A percentile compares a stretch with the other conserved stretches of the same genome.
These are phyloP conservation scores for Heliopora coerulea DNA, from an alignment of 92 coral and sea anemone genomes.

Conservation along the genomic window DNA sequence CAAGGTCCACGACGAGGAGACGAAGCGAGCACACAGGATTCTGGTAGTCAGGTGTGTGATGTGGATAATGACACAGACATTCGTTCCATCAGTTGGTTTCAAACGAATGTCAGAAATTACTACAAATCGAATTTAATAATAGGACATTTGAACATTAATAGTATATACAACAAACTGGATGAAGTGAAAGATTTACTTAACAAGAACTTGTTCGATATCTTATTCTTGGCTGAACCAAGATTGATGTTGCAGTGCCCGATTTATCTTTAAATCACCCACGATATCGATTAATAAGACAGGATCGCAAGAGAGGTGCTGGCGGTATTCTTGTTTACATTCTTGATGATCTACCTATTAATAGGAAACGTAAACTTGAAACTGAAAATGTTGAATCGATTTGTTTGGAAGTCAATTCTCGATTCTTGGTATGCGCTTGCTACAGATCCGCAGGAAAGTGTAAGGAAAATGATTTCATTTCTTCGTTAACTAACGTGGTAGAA, in stretches of 20 bases:
- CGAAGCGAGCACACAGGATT: too few relatives aligned
- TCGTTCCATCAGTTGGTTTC: too few relatives aligned
- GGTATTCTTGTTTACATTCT: constrained; percentile 46
- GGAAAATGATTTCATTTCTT: constrained; percentile 40
- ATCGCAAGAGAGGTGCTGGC: constrained; percentile 55
- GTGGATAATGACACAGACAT: too few relatives aligned
- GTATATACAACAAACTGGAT: too few relatives aligned
- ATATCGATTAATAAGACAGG: constrained; percentile 47
- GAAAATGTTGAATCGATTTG: constrained; percentile 46
- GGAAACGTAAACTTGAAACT: constrained; percentile 51
- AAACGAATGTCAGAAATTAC: too few relatives aligned
- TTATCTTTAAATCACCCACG: constrained; percentile 32
- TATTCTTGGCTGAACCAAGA: too few relatives aligned
- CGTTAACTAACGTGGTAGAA: constrained; percentile 37
- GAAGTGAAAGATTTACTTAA: too few relatives aligned
- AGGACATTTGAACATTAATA: too few relatives aligned
- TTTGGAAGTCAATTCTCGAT: constrained; percentile 45
- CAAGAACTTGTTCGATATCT: too few relatives aligned
- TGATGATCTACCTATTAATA: constrained; percentile 12
- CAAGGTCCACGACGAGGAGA: too few relatives aligned
- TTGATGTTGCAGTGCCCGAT: not conserved
- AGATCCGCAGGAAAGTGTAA: constrained; percentile 48
- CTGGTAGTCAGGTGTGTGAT: too few relatives aligned
- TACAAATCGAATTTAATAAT: too few relatives aligned
- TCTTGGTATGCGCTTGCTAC: constrained; percentile 37